Evolutionary conservation across 1,140 invertebrate species (phyloP).

Genomic region (Aethina tumida): DNA sequence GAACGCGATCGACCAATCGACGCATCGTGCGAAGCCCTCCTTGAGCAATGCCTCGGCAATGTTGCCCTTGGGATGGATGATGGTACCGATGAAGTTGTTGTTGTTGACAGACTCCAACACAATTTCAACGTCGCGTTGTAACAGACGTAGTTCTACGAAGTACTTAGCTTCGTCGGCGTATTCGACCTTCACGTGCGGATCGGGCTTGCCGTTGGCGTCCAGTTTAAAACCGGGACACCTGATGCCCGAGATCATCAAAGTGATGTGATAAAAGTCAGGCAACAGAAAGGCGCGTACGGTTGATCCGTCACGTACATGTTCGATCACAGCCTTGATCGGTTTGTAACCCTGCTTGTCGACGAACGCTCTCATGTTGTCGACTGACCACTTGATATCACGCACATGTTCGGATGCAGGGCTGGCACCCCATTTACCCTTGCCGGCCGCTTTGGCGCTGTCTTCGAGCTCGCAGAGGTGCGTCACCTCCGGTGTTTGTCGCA

Average conservation of each 20-base stretch:
- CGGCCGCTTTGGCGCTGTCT: constrained; percentile 75
- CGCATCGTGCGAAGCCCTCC: constrained; percentile 79
- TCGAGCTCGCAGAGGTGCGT: constrained; percentile 76
- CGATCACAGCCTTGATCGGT: constrained; percentile 79
- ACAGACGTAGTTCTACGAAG: constrained; percentile 81
- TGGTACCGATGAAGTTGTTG: constrained; percentile 89
- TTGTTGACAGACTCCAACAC: constrained; percentile 86
- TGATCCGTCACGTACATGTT: constrained; percentile 93
- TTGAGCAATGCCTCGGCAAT: constrained; percentile 87
- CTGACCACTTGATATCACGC: constrained; percentile 76
- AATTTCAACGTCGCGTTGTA: constrained; percentile 91
- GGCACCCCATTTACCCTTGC: constrained; percentile 75
- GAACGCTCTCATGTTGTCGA: constrained; percentile 74
- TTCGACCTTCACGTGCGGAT: constrained; percentile 42
- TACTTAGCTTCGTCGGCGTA: constrained; percentile 78
- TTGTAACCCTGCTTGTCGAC: constrained; percentile 72
- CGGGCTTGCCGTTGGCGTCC: constrained; percentile 54
- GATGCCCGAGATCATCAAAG: constrained; percentile 90
- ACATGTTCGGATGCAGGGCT: constrained; percentile 51
- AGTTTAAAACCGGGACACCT: constrained; percentile 70
- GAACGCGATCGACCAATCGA: constrained; percentile 94
- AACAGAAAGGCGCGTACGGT: constrained; percentile 83
- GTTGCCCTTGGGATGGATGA: constrained; percentile 86
- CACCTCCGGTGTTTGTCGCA: constrained; percentile 54
- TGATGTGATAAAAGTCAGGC: constrained; percentile 81